These are phyloP conservation scores for Formicarius rufipectus DNA, from an alignment of 2,113 vertebrate species.

Conservation along the genomic window DNA sequence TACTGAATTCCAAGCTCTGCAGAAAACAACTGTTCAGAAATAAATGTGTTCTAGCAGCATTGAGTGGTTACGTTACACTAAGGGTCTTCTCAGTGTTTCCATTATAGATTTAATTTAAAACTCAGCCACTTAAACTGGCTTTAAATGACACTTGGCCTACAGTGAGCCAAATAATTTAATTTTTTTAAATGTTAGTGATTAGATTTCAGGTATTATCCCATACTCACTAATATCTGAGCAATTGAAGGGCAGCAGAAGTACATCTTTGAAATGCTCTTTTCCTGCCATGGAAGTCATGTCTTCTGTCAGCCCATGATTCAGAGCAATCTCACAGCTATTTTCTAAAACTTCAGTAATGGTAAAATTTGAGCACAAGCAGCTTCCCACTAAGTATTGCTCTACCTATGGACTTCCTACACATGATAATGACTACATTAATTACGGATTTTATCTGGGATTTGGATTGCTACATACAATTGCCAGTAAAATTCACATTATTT, in stretches of 20 bases:
- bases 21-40: not conserved
- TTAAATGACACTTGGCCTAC: not conserved
- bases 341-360: not conserved
- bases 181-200: not conserved
- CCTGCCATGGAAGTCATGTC: not conserved
- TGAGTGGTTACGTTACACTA: not conserved
- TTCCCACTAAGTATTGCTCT: not conserved
- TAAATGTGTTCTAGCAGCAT: not conserved
- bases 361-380: not conserved
- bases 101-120: not conserved
- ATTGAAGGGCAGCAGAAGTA: not conserved
- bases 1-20: not conserved
- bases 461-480: not conserved
- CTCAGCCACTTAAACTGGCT: not conserved
- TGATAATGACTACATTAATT: not conserved
- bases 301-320: not conserved
- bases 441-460: not conserved
- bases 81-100: not conserved
- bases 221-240: not conserved
- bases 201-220: not conserved
- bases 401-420: not conserved
- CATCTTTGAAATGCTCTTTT: not conserved
- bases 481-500: constrained; percentile 10
- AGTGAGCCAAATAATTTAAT: not conserved
- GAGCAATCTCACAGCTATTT: not conserved